Base-by-base conservation (phyloP, 2,797 vertebrate species). In the Karalla daura region DNA sequence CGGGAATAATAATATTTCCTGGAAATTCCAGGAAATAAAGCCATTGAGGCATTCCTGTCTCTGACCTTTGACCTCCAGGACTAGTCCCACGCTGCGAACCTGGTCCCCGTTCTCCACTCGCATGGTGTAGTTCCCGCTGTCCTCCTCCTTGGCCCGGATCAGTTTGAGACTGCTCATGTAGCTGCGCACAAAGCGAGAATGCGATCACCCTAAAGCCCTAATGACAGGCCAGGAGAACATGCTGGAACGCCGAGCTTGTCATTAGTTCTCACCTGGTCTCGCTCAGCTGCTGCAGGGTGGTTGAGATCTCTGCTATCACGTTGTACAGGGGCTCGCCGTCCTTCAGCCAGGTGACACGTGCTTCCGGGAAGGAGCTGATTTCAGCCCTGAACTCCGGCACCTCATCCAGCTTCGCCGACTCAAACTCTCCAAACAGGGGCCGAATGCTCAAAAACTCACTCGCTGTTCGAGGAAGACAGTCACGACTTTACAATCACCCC, bases 71-170 rank as follows among this genome's bases (percentile, higher is more conserved):
- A 98, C 96, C 45, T 96, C 91, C 45, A 99, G 88, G 30, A 90
- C 92, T 80, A 98, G 96, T 28, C 94, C 95, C 27, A 93, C 92
- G 32, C 88, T 95, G 63, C 87, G 91, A 36, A 79, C 83, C 28
- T 94, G 94, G 17, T 95, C 95, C 59, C 95, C 94, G 18, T 96
- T 97, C 78, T 95, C 91, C 60, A 94, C 96, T 32, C 92, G 81
- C 28, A 99, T 88, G n/a, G 95, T 98, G 25, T 99, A 99, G 78
- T 96, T 94, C 9, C 98, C 98, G 0, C 95, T 98, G 89, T 99
- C 98, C 87, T 99, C 97, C 61, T 97, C 95, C 76, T 98, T 99
- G 47, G 96, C 98, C 3, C 98, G 94, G 54, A 99, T 99, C 80
- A 99, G 88, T 59, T 95, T 97, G 59, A 99, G 88, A 79, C 93